A percentile compares a stretch with the other conserved stretches of the same genome.
Conservation (phyloP, 2,797 vertebrate genomes). For the Pangasius sanitwongsei region DNA sequence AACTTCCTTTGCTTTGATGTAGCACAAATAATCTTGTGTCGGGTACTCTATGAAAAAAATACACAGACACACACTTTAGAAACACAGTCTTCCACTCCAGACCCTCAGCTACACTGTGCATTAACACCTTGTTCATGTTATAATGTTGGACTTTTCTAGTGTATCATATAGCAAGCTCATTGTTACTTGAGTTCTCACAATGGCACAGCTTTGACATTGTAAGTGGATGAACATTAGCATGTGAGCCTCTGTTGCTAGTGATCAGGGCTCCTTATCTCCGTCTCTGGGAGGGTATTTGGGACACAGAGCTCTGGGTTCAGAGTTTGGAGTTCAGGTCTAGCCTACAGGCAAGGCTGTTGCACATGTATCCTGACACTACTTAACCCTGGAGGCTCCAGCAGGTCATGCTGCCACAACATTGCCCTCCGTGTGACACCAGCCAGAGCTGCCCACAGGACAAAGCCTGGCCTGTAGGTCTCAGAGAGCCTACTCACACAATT, state of each 20-base stretch:
- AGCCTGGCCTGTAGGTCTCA: slow-evolving; percentile 71
- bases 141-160: slow-evolving; percentile 57
- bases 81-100: slow-evolving; percentile 59
- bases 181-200: slow-evolving; percentile 52
- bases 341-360: slow-evolving; percentile 72
- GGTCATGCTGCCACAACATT: slow-evolving; percentile 82
- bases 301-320: slow-evolving; percentile 68
- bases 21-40: slow-evolving; percentile 72
- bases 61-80: slow-evolving; percentile 59
- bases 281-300: slow-evolving; percentile 16
- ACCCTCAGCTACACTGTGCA: slow-evolving; percentile 61
- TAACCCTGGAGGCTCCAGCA: slow-evolving; percentile 78
- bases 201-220: slow-evolving; percentile 59
- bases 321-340: slow-evolving; percentile 62
- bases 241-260: slow-evolving; percentile 34
- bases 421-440: slow-evolving; percentile 62
- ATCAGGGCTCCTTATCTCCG: slow-evolving; percentile 27
- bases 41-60: slow-evolving; percentile 31
- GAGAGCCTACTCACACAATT: slow-evolving; percentile 68
- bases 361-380: slow-evolving; percentile 81
- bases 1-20: slow-evolving; percentile 75
- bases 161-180: slow-evolving; percentile 50
- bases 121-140: slow-evolving; percentile 59
- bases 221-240: slow-evolving; percentile 56
- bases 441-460: slow-evolving; percentile 70